Base-by-base conservation (phyloP, 2,888 invertebrate species). In the Agrochola lychnidis region DNA sequence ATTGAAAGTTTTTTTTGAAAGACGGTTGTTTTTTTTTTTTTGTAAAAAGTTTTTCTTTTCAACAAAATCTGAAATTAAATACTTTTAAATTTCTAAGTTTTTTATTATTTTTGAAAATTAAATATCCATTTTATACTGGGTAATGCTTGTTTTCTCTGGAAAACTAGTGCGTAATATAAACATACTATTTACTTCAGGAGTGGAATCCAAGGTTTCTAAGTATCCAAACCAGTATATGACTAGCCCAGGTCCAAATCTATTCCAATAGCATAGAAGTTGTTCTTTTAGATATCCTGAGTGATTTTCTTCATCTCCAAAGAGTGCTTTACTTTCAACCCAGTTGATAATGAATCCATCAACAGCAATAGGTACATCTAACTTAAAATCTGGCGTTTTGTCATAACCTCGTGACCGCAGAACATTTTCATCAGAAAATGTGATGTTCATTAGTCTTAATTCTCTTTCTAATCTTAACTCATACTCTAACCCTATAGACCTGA, bases 161-260 rank as follows among this genome's bases (percentile, higher is more conserved):
- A 97, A 97, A 85, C 93, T 93, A 22, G 97, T 96, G 9, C 97
- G 93, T 69, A 97, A 94, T 73, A 97, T 97, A 81, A 97, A 97
- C 91, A 97, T 97, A 84, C 96, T 97, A 68, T 97, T 97, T 84
- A 98, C 97, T 91, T 97, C 97, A 22, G 98, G 98, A 78, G 98
- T 97, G 83, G 97, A 94, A 87, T 98, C 97, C 88, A 97, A 95
- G 51, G 98, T 97, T 93, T 98, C 98, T 22, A 98, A 93, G 92
- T 97, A 99, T 22, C 99, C 99, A 97, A 99, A 98, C 99, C 99
- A 99, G 93, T 99, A 99, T 87, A 99, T 99, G 1, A 99, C 98
- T 87, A 99, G 97, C 0, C 99, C 99, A 53, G 99, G 98, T 3
- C 99, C 99, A 97, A 99, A 99, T 91, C 99, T 98, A 93, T 99